Evolutionary conservation across 2,113 vertebrate genomes (phyloP), one percentile per base, ranked within the genome.

Genomic region (Grammomys surdaster): DNA sequence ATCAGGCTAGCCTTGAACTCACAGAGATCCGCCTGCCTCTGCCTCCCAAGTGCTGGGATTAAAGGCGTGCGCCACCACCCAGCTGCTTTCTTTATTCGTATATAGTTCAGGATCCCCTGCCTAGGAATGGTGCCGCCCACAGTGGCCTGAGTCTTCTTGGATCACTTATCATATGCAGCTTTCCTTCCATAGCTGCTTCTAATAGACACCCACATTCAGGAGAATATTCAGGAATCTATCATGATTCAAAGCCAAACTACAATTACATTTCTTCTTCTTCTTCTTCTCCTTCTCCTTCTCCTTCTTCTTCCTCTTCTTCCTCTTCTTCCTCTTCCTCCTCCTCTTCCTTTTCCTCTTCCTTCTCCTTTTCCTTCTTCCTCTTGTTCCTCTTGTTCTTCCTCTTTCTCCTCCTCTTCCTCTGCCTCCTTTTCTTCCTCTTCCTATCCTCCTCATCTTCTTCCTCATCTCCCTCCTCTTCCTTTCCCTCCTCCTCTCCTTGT

Each of bases 381-480:
- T n/a, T n/a, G n/a, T n/a, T n/a, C n/a, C n/a, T 20, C 22, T 26
- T 20, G 7, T 26, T 9, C 24, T 26, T n/a, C 16, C 5, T 40
- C 13, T 20, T 72, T 36, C 19, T 72, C 36, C 17, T 75, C 16
- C 33, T 33, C 6, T 2, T 77, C 10, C 24, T 24, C 13, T 43
- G 6, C 3, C 31, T 7, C 22, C 14, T 9, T 31, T 9, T 28
- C 48, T 5, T 12, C 33, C 19, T n/a, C 16, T 4, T 80, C 8
- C 6, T 54, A 7, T 20, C 17, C 10, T 13, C 14, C 31, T 70
- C 33, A 0, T 70, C 33, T 5, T 19, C 36, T 19, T 9, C n/a
- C 0, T 17, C 33, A 17, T 36, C 69, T 2, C 17, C 33, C 8
- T 11, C 8, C 8, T 22, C 19, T 24, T 10, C 20, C 3, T 19